Percentiles rank a stretch among this genome's conserved stretches.
These are phyloP conservation scores for Thripadectes ignobilis DNA, from an alignment of 2,797 vertebrate genomes.

Conservation along the genomic window DNA sequence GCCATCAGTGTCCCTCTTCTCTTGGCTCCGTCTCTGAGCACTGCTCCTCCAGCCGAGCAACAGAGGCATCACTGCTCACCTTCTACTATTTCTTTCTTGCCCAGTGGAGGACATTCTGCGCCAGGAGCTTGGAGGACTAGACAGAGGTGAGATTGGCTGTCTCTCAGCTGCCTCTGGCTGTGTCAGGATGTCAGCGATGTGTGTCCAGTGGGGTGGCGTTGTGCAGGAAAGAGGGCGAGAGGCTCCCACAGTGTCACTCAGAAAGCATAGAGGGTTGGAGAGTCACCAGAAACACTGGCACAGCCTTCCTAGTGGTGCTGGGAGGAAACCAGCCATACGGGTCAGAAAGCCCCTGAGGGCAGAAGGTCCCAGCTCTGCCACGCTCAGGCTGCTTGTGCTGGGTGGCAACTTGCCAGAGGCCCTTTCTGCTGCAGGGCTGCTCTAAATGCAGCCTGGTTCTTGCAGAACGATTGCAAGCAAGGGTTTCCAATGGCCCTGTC, in stretches of 20 bases:
- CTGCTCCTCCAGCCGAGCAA: not conserved
- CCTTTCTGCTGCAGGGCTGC: not conserved
- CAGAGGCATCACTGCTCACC: not conserved
- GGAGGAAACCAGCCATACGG: not conserved
- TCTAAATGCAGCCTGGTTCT: not conserved
- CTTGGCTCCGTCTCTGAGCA: not conserved
- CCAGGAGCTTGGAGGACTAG: not conserved
- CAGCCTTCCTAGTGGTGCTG: not conserved
- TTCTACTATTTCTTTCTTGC: not conserved
- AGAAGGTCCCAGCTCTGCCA: not conserved
- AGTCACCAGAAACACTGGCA: not conserved
- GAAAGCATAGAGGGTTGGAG: not conserved
- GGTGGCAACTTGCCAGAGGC: not conserved
- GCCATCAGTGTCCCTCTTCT: not conserved
- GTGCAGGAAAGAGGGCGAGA: not conserved
- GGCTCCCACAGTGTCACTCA: rapidly evolving
- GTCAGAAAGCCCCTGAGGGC: not conserved
- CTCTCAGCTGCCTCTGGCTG: not conserved
- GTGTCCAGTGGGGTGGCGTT: no score
- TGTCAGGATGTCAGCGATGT: not conserved
- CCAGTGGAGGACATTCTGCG: not conserved
- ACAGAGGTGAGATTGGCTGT: not conserved
- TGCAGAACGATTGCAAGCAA: not conserved
- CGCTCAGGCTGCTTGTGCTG: not conserved
- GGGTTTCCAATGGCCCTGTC: not conserved